Evolutionary conservation across 1,140 invertebrate species (phyloP).

Genomic region (Halictus rubicundus): DNA sequence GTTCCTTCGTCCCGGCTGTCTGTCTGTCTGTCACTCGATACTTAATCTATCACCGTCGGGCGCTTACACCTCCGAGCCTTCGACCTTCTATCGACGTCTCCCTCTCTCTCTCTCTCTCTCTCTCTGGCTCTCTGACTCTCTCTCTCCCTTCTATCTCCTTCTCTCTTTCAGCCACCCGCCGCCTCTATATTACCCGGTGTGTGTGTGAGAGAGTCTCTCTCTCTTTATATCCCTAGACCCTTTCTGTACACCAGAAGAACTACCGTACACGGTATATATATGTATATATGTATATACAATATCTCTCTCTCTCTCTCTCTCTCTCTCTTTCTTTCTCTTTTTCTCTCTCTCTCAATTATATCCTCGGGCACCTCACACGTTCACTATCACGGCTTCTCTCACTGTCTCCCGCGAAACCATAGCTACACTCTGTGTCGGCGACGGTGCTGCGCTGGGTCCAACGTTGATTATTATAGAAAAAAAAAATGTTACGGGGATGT

Average conservation of each 20-base stretch:
- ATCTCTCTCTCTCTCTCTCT: neutral
- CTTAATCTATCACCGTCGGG: slow-evolving; percentile 40
- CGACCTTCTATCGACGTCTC: slow-evolving; percentile 41
- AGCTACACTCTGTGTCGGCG: slow-evolving; percentile 37
- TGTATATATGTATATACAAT: too few species aligned
- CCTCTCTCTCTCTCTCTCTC: slow-evolving; percentile 18
- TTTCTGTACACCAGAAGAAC: too few species aligned
- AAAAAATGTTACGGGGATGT: neutral
- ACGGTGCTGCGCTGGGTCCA: slow-evolving; percentile 41
- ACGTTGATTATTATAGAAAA: neutral
- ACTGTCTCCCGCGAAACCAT: slow-evolving; percentile 54
- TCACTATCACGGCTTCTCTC: slow-evolving; percentile 51
- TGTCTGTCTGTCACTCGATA: slow-evolving; percentile 39
- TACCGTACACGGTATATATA: too few species aligned
- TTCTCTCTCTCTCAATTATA: neutral
- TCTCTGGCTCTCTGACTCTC: neutral
- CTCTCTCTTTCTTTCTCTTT: neutral
- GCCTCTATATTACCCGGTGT: slow-evolving; percentile 17
- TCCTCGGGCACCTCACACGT: slow-evolving; percentile 25
- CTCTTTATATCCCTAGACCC: too few species aligned
- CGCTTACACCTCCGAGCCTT: slow-evolving; percentile 36
- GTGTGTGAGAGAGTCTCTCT: neutral
- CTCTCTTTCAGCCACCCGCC: slow-evolving; percentile 31
- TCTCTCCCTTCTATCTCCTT: neutral
- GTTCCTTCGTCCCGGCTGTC: slow-evolving; percentile 54